Percentiles rank a stretch among this genome's conserved stretches.
phyloP scores from a whole-genome alignment of 2,797 vertebrate genomes.

The Myiotriccus ornatus region DNA sequence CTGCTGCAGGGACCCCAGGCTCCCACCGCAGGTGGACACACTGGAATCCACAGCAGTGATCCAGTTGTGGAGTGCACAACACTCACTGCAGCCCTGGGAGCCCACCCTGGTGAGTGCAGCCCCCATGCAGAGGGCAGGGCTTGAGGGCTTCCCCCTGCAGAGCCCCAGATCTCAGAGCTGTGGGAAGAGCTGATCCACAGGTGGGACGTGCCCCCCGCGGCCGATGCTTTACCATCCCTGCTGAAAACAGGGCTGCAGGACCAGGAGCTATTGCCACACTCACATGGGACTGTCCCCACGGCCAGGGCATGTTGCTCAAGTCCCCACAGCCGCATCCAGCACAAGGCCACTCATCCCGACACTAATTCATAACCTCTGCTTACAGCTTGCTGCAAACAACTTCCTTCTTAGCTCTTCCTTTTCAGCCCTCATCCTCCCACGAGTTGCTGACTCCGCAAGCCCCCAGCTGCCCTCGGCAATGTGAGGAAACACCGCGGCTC shows the following conservation, averaged over 20 bases:
- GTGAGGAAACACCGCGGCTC: fast-evolving
- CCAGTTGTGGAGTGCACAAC: neutral
- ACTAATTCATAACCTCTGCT: neutral
- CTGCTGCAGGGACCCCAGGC: neutral
- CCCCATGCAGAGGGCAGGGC: neutral
- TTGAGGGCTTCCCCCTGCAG: fast-evolving
- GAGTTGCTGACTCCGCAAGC: too few relatives aligned
- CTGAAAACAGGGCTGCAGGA: neutral
- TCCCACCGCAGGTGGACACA: fast-evolving
- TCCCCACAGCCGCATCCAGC: neutral
- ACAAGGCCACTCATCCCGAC: neutral
- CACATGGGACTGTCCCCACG: neutral
- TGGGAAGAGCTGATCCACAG: neutral
- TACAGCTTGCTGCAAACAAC: neutral
- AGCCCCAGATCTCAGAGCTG: fast-evolving
- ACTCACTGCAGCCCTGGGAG: neutral
- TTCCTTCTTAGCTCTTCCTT: neutral
- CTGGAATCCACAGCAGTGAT: neutral
- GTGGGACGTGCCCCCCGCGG: fast-evolving
- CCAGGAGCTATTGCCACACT: neutral
- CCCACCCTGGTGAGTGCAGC: neutral
- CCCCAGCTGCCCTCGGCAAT: neutral
- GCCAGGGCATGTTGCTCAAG: neutral
- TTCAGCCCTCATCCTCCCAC: neutral
- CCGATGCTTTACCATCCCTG: fast-evolving